Evolutionary conservation across 2,113 vertebrate genomes (phyloP).

Genomic region (Lophochroa leadbeateri): DNA sequence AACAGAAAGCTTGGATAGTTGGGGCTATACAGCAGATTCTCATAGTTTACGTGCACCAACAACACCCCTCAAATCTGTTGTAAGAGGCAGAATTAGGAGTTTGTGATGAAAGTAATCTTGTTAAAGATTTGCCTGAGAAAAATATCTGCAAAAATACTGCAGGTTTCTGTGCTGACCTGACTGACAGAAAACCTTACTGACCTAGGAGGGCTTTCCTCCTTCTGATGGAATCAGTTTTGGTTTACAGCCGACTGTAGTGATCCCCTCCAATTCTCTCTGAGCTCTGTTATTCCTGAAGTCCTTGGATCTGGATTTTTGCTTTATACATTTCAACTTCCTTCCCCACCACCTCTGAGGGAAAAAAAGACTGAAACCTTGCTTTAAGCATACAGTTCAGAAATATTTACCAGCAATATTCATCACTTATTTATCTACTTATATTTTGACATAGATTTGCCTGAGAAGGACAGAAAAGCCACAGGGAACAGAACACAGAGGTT

Average conservation of each 20-base stretch:
- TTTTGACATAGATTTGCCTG: neutral
- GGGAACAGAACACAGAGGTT: neutral
- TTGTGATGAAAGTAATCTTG: fast-evolving
- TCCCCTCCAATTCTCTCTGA: neutral
- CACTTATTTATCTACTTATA: neutral
- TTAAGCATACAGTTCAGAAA: neutral
- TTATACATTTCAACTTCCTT: neutral
- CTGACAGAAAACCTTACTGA: neutral
- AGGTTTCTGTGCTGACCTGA: neutral
- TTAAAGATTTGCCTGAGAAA: neutral
- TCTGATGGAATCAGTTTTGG: neutral
- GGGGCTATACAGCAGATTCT: fast-evolving
- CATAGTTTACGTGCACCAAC: neutral
- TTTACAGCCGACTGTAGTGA: neutral
- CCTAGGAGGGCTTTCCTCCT: neutral
- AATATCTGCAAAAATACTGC: neutral
- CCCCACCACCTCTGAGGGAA: neutral
- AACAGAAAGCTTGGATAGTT: neutral
- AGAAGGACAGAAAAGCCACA: neutral
- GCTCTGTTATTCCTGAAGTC: neutral
- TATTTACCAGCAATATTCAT: neutral
- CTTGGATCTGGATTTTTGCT: neutral
- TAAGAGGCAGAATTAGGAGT: neutral
- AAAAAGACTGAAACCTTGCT: neutral
- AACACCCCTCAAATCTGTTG: neutral